Conservation (phyloP, 2,113 vertebrate species). For the Chrysochloris asiatica region DNA sequence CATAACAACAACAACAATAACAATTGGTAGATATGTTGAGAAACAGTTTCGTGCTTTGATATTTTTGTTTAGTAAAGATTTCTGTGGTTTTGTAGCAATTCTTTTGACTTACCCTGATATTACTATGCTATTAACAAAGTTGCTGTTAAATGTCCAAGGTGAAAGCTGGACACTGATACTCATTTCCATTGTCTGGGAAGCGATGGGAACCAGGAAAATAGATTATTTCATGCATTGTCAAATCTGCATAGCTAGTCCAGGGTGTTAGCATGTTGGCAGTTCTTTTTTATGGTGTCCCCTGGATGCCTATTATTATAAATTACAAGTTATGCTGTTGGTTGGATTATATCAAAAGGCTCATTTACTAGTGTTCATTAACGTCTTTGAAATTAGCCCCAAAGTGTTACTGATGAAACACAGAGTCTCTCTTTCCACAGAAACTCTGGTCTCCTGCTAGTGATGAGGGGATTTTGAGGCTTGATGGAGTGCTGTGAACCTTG, state of each 20-base stretch:
- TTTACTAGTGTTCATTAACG: background rate
- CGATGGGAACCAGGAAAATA: rapidly evolving
- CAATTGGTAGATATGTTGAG: too few relatives aligned
- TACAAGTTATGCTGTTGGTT: background rate
- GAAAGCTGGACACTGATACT: background rate
- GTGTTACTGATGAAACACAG: background rate
- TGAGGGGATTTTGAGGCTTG: background rate
- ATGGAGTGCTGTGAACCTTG: background rate
- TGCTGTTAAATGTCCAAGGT: too few relatives aligned
- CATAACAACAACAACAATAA: too few relatives aligned
- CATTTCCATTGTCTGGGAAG: background rate
- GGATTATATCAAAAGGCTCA: background rate
- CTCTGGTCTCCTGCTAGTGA: background rate
- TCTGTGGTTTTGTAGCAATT: too few relatives aligned
- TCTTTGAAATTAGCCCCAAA: background rate
- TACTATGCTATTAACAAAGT: too few relatives aligned
- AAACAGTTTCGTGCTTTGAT: too few relatives aligned
- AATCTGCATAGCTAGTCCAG: background rate
- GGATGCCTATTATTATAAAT: background rate
- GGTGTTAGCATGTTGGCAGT: background rate
- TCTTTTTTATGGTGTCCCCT: background rate
- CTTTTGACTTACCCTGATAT: too few relatives aligned
- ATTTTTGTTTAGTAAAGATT: too few relatives aligned
- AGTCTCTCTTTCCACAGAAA: background rate
- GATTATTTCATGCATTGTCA: background rate